These are phyloP conservation scores for Drosophila auraria DNA, from an alignment of 1,140 invertebrate species.

Conservation along the genomic window DNA sequence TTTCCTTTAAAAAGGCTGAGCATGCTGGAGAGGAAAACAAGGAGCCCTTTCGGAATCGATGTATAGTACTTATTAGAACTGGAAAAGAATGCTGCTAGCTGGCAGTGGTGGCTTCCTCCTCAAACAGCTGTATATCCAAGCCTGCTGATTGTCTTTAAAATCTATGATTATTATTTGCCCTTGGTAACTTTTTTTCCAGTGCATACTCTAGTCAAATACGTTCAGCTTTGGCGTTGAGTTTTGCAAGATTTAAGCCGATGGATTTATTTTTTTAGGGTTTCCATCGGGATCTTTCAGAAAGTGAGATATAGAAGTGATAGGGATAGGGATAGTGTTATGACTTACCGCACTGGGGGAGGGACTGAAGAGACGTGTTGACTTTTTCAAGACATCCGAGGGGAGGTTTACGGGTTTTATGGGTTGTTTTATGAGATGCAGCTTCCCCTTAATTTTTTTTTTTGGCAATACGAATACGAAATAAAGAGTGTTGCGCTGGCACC, in stretches of 20 bases:
- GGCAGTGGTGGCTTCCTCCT: neutral
- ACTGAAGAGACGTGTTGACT: conserved; percentile 24
- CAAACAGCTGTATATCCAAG: neutral
- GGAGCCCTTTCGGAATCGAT: too few species aligned
- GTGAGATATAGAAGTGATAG: neutral
- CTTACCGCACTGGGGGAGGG: conserved; percentile 31
- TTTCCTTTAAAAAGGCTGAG: too few species aligned
- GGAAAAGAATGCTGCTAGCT: too few species aligned
- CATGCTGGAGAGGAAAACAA: too few species aligned
- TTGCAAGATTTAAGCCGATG: conserved; percentile 55
- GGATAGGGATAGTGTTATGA: conserved; percentile 16
- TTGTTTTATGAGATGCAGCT: conserved; percentile 3
- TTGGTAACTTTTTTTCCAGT: neutral
- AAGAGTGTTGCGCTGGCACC: too few species aligned
- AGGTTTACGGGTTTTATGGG: neutral
- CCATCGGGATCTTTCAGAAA: conserved; percentile 15
- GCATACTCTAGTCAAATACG: conserved; percentile 25
- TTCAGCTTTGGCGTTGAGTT: conserved; percentile 42
- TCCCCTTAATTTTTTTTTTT: conserved; percentile 23
- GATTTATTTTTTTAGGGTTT: conserved; percentile 48
- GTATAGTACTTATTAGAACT: too few species aligned
- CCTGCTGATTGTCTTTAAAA: neutral
- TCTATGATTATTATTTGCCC: too few species aligned
- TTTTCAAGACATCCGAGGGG: conserved; percentile 26
- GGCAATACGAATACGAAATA: conserved; percentile 13